Percentiles rank a stretch among this genome's conserved stretches.
These are phyloP conservation scores for Alectura lathami DNA, from an alignment of 2,113 vertebrate species.

Conservation along the genomic window DNA sequence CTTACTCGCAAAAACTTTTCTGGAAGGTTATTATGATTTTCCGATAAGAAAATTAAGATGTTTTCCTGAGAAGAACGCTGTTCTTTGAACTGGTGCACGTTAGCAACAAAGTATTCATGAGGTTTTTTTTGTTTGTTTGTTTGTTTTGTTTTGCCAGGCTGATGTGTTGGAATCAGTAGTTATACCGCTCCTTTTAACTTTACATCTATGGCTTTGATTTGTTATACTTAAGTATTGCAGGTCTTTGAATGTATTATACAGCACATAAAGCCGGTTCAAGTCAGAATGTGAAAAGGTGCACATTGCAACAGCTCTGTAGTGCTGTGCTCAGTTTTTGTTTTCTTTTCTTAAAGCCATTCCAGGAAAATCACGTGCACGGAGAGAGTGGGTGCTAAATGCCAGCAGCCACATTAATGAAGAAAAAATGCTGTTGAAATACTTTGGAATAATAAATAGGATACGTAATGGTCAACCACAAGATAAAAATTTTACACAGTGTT, in stretches of 20 bases:
- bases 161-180: constrained; percentile 41
- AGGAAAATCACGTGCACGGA: constrained; percentile 64
- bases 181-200: constrained; percentile 14
- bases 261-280: neutral
- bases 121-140: constrained; percentile 41
- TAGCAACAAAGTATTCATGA: constrained; percentile 41
- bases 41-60: constrained; percentile 43
- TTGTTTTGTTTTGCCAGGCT: constrained; percentile 40
- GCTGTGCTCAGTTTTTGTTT: constrained; percentile 39
- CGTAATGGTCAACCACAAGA: constrained; percentile 76
- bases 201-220: constrained; percentile 27
- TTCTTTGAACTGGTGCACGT: constrained; percentile 22
- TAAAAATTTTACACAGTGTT: constrained; percentile 80
- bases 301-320: constrained; percentile 7
- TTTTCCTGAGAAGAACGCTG: constrained; percentile 44
- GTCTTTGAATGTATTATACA: neutral
- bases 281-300: constrained; percentile 3
- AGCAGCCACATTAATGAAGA: constrained; percentile 78
- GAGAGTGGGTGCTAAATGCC: constrained; percentile 74
- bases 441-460: constrained; percentile 79
- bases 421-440: constrained; percentile 76
- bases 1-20: constrained; percentile 46
- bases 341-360: constrained; percentile 56
- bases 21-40: constrained; percentile 30
- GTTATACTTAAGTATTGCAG: neutral